These are phyloP conservation scores for Ctenopoma kingsleyae DNA, from an alignment of 2,797 vertebrate species.

Conservation along the genomic window DNA sequence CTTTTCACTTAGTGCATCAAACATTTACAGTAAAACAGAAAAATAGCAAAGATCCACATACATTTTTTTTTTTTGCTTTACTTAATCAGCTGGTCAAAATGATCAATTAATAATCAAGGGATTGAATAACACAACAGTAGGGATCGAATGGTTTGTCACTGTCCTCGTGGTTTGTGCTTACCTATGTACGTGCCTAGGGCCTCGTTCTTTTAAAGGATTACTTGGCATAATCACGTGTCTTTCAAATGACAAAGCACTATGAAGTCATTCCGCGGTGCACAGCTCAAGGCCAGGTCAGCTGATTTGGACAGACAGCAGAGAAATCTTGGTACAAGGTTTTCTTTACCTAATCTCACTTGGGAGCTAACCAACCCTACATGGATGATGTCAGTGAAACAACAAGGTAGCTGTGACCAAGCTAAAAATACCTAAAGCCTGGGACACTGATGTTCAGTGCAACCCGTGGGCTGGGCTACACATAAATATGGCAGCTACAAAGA, in stretches of 20 bases:
- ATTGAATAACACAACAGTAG: not conserved
- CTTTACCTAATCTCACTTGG: slow-evolving; percentile 43
- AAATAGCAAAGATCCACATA: not conserved
- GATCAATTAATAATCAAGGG: not conserved
- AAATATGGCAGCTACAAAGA: slow-evolving; percentile 83
- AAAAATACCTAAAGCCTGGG: slow-evolving; percentile 10
- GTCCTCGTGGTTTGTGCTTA: slow-evolving; percentile 36
- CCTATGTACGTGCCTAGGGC: slow-evolving; percentile 61
- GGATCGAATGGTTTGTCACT: not conserved
- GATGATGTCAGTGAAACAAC: slow-evolving; percentile 85
- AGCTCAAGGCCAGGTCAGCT: slow-evolving; percentile 60
- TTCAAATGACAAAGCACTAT: slow-evolving; percentile 46
- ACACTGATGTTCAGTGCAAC: slow-evolving; percentile 72
- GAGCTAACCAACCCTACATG: slow-evolving; percentile 60
- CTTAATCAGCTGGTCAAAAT: not conserved
- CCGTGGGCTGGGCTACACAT: slow-evolving; percentile 80
- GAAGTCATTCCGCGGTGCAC: slow-evolving; percentile 37
- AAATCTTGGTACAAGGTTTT: slow-evolving; percentile 2
- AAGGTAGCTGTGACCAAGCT: slow-evolving; percentile 46
- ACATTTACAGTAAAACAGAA: not conserved
- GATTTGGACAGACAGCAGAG: slow-evolving; percentile 20
- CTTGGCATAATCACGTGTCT: slow-evolving; percentile 38
- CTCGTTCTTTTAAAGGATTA: slow-evolving; percentile 43
- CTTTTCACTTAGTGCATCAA: not conserved
- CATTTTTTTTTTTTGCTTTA: no score